Conservation (phyloP, 2,113 vertebrate genomes). For the Scytalopus superciliaris region DNA sequence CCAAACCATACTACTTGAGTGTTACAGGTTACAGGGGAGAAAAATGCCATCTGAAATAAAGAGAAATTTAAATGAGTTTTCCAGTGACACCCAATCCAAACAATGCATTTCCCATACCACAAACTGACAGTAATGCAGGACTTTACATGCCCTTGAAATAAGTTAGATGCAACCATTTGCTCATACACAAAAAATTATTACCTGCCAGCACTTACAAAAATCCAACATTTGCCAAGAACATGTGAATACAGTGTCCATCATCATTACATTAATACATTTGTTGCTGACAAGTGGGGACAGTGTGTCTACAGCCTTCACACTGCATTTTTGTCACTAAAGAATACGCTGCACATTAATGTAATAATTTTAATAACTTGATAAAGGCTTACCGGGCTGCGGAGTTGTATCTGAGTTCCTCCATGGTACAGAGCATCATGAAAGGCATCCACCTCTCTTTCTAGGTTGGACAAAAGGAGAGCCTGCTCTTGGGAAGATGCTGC, state of each 20-base stretch:
- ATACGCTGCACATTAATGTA: background rate
- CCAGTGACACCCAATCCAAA: background rate
- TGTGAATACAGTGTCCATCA: background rate
- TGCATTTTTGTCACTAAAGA: background rate
- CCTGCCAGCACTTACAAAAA: background rate
- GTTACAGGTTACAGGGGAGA: background rate
- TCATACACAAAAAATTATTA: background rate
- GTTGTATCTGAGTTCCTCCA: constrained; percentile 79
- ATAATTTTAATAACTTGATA: background rate
- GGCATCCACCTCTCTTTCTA: constrained; percentile 72
- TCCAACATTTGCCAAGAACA: background rate
- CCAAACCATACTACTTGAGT: rapidly evolving
- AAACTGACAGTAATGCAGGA: background rate
- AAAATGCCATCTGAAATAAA: background rate
- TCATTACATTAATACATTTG: background rate
- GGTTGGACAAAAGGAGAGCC: constrained; percentile 64
- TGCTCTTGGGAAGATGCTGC: constrained; percentile 72
- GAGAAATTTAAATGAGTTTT: background rate
- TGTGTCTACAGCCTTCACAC: background rate
- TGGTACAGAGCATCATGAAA: constrained; percentile 77
- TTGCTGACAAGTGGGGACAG: background rate
- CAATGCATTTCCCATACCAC: background rate
- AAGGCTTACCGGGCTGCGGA: constrained; percentile 82
- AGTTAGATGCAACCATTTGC: background rate
- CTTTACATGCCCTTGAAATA: background rate